These are phyloP conservation scores for Drosophila testacea DNA, from an alignment of 2,888 invertebrate genomes.

Conservation along the genomic window DNA sequence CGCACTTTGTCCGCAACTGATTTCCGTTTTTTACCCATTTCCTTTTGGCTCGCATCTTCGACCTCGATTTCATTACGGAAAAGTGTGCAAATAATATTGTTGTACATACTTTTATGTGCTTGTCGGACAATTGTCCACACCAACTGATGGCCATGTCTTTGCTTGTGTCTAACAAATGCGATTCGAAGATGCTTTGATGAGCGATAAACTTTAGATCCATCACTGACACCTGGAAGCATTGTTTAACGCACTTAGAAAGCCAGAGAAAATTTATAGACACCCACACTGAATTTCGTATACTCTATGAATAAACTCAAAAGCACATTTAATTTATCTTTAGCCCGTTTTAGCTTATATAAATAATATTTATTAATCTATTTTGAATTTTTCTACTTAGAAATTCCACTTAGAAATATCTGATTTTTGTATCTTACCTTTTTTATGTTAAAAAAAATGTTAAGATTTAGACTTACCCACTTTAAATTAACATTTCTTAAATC, in stretches of 20 bases:
- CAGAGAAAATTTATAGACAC: neutral
- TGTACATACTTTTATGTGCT: constrained; percentile 23
- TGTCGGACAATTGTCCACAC: constrained; percentile 28
- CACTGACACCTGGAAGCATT: constrained; percentile 36
- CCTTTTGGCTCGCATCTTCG: constrained; percentile 35
- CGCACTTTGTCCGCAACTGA: constrained; percentile 55
- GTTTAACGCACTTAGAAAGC: constrained; percentile 23
- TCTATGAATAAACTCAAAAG: constrained; percentile 2
- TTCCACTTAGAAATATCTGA: too few species aligned
- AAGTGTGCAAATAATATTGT: constrained; percentile 24
- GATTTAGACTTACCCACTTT: too few species aligned
- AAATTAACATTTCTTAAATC: too few species aligned
- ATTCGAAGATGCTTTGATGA: constrained; percentile 41
- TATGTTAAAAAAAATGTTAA: too few species aligned
- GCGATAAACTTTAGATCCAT: constrained; percentile 18
- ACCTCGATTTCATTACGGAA: constrained; percentile 24
- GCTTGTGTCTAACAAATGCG: constrained; percentile 4
- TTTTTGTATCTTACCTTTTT: too few species aligned
- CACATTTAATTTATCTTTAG: neutral
- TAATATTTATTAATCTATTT: too few species aligned
- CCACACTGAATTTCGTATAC: constrained; percentile 11
- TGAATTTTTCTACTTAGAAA: too few species aligned
- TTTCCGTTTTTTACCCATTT: constrained; percentile 61
- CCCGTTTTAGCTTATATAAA: too few species aligned
- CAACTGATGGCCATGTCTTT: constrained; percentile 13